These are phyloP conservation scores for Tipula confusa DNA, from an alignment of 2,888 invertebrate species.

Conservation along the genomic window DNA sequence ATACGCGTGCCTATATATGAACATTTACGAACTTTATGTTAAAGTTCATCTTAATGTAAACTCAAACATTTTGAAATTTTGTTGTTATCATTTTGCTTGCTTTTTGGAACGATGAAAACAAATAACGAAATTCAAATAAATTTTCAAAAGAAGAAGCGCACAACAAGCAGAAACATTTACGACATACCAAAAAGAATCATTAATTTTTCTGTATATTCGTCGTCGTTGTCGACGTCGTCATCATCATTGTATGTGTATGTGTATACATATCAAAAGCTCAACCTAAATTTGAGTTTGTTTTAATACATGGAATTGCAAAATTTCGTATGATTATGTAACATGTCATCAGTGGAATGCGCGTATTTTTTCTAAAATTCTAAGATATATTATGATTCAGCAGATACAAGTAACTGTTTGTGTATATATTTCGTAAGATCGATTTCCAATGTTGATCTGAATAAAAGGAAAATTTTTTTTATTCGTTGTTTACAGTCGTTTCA, in stretches of 20 bases:
- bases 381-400: not conserved
- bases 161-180: not conserved
- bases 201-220: not conserved
- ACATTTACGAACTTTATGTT: not conserved
- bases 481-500: not conserved
- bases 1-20: not conserved
- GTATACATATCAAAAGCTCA: not conserved
- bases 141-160: not conserved
- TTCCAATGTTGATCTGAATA: not conserved
- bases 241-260: not conserved
- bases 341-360: not conserved
- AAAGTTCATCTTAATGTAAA: not conserved
- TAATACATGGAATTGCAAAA: not conserved
- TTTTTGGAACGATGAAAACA: not conserved
- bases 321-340: not conserved
- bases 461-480: not conserved
- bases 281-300: not conserved
- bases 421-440: not conserved
- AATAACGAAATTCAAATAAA: constrained; percentile 8
- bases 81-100: not conserved
- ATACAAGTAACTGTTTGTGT: not conserved
- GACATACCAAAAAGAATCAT: not conserved
- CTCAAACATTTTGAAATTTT: not conserved
- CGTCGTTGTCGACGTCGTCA: too few species aligned
- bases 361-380: not conserved